Evolutionary conservation across 2,113 vertebrate species (phyloP).

Genomic region (Cepphus grylle): DNA sequence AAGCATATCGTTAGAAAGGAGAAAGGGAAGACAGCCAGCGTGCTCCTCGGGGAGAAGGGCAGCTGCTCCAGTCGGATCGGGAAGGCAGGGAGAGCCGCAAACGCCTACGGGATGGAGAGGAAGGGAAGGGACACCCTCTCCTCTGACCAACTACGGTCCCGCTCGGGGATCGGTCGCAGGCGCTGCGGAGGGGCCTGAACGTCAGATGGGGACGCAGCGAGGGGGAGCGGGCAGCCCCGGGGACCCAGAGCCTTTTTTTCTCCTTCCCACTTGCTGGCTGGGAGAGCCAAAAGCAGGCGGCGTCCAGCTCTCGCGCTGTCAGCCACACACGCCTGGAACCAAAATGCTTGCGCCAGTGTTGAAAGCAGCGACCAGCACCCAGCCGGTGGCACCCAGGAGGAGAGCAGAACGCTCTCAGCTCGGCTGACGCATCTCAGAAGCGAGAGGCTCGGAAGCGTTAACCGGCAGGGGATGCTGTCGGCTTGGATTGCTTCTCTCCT

Average conservation of each 20-base stretch:
- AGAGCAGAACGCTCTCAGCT: neutral
- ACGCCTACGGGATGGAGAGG: no score
- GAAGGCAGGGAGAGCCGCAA: neutral
- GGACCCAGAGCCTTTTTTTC: neutral
- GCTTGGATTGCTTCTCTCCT: neutral
- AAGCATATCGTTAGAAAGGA: neutral
- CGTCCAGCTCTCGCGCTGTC: accelerated
- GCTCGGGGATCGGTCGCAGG: accelerated
- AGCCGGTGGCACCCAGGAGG: neutral
- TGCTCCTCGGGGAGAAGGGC: neutral
- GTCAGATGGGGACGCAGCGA: neutral
- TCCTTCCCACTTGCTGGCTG: accelerated
- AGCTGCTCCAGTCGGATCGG: neutral
- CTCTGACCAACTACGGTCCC: neutral
- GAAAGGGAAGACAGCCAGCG: neutral
- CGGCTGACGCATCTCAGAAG: accelerated
- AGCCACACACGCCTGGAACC: accelerated
- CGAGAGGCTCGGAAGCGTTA: neutral
- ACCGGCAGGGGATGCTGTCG: slow-evolving; percentile 38
- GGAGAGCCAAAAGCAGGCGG: neutral
- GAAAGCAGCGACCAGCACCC: neutral
- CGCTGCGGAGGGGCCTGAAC: accelerated
- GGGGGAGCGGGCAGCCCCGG: accelerated
- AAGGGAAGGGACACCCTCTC: neutral
- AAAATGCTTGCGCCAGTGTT: accelerated